Conservation (phyloP, 2,113 vertebrate species). For the Atlantisia rogersi region DNA sequence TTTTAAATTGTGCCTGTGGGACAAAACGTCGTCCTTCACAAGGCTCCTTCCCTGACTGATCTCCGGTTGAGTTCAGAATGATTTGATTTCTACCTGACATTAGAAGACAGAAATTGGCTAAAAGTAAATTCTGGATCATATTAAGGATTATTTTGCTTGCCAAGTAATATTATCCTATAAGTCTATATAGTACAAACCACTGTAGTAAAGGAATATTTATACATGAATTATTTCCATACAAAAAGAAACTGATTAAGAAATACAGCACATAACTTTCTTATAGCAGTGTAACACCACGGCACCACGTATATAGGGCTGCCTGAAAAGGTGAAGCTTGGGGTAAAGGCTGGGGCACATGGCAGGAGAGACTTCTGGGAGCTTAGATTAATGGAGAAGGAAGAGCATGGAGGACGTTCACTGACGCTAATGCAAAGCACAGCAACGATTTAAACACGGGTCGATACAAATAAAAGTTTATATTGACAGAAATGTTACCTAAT, state of each 20-base stretch:
- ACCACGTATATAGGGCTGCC: background rate
- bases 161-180: background rate
- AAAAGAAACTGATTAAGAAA: background rate
- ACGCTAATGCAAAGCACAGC: background rate
- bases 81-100: background rate
- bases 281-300: background rate
- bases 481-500: constrained; percentile 4
- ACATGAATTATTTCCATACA: background rate
- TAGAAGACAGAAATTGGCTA: background rate
- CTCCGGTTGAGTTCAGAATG: background rate
- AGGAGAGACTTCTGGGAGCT: background rate
- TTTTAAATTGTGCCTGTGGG: background rate
- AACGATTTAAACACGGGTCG: constrained; percentile 6
- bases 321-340: background rate
- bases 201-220: background rate
- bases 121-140: constrained; percentile 2
- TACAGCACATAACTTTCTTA: background rate
- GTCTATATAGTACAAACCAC: background rate
- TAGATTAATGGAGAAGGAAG: background rate
- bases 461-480: constrained; percentile 14
- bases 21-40: background rate
- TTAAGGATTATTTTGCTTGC: background rate
- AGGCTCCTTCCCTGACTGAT: background rate
- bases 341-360: background rate
- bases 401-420: background rate